Evolutionary conservation across 2,797 vertebrate species (phyloP).

Genomic region (Alfaro cultratus): DNA sequence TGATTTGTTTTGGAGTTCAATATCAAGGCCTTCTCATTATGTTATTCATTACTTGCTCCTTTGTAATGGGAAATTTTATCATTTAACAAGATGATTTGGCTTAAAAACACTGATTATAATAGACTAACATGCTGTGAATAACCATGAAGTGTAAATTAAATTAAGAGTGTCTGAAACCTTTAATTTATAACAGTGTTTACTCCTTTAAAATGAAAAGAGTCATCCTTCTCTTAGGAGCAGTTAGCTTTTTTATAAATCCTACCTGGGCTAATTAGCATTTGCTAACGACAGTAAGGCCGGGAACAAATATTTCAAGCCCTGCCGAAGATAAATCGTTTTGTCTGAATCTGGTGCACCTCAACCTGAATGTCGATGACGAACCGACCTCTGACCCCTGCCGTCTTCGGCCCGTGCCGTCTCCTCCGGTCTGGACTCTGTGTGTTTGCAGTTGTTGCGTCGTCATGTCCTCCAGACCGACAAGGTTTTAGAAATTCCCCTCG

Average conservation of each 20-base stretch:
- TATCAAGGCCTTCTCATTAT: neutral
- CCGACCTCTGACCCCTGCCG: constrained; percentile 6
- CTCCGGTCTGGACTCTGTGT: constrained; percentile 52
- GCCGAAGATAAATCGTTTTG: neutral
- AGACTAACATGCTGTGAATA: neutral
- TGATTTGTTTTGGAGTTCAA: neutral
- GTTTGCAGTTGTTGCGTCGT: constrained; percentile 46
- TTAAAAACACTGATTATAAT: neutral
- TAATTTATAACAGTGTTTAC: neutral
- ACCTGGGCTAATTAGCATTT: neutral
- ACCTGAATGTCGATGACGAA: neutral
- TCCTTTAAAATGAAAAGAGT: neutral
- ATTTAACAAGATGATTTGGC: neutral
- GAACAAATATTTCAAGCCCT: neutral
- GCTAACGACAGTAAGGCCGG: neutral
- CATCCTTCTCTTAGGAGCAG: neutral
- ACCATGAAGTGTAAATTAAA: neutral
- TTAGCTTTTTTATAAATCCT: neutral
- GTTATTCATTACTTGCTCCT: neutral
- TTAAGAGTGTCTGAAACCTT: neutral
- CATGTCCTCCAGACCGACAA: constrained; percentile 70
- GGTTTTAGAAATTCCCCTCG: constrained; percentile 42
- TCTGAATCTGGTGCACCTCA: neutral
- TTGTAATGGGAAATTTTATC: neutral
- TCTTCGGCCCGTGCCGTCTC: constrained; percentile 33